Percentiles rank a stretch among this genome's conserved stretches.
These are phyloP conservation scores for Alaudala cheleensis DNA, from an alignment of 2,113 vertebrate genomes.

Conservation along the genomic window DNA sequence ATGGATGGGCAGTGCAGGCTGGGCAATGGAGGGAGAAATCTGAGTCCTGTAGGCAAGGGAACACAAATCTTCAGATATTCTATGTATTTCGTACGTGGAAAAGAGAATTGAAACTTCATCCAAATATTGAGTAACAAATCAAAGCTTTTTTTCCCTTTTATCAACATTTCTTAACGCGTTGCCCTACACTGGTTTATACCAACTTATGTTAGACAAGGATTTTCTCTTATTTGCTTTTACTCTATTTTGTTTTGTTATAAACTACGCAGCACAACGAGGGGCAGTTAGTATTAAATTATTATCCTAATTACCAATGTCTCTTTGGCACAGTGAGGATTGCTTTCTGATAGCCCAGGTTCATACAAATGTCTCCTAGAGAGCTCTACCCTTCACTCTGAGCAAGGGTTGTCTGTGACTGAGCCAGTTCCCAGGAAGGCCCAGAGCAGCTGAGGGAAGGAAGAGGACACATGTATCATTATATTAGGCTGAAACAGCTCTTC, in stretches of 20 bases:
- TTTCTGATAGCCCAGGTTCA: background rate
- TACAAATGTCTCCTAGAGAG: background rate
- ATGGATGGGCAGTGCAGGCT: background rate
- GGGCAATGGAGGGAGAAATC: background rate
- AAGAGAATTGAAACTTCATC: background rate
- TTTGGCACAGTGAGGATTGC: background rate
- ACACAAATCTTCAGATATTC: background rate
- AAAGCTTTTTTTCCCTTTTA: background rate
- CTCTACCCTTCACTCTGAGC: background rate
- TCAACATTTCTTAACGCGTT: background rate
- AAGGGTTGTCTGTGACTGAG: background rate
- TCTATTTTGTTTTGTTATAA: background rate
- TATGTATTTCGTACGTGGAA: background rate
- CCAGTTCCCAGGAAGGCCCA: background rate
- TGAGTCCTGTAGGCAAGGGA: background rate
- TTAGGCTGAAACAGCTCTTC: background rate
- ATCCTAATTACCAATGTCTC: background rate
- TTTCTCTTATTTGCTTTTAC: background rate
- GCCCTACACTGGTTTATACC: accelerated
- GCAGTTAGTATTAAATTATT: background rate
- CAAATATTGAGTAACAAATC: background rate
- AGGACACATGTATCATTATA: background rate
- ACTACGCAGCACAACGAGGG: background rate
- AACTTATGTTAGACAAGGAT: background rate
- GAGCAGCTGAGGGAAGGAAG: background rate